Evolutionary conservation across 2,113 vertebrate genomes (phyloP).

Genomic region (Ceuthmochares aereus): DNA sequence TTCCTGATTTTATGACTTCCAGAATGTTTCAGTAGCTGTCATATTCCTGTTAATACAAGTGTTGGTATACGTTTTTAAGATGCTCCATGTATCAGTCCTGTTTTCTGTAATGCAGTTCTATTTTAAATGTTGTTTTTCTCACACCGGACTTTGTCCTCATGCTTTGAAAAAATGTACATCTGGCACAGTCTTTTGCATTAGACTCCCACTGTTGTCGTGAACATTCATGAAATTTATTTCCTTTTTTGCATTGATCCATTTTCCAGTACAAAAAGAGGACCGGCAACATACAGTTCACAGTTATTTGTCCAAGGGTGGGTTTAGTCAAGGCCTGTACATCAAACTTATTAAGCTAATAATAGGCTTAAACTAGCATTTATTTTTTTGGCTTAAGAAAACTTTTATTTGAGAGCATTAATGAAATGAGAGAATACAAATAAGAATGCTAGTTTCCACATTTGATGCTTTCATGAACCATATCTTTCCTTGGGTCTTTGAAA

Average conservation of each 20-base stretch:
- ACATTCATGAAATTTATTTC: not conserved
- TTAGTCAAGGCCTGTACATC: not conserved
- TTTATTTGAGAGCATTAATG: not conserved
- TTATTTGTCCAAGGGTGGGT: not conserved
- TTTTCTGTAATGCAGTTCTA: not conserved
- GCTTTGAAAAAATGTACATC: not conserved
- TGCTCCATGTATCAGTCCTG: not conserved
- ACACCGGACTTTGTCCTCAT: not conserved
- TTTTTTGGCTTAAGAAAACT: not conserved
- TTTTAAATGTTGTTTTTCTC: not conserved
- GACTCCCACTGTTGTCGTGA: not conserved
- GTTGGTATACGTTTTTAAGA: not conserved
- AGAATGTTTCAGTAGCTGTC: not conserved
- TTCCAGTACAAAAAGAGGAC: not conserved
- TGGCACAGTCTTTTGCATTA: not conserved
- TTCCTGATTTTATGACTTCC: not conserved
- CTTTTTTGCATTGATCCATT: not conserved
- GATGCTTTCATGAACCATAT: not conserved
- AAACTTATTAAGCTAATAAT: not conserved
- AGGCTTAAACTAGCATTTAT: not conserved
- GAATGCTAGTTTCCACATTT: not conserved
- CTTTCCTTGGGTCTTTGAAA: not conserved
- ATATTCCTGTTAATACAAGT: not conserved
- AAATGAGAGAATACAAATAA: not conserved
- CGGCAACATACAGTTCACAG: not conserved